These are phyloP conservation scores for Nephrotoma flavescens DNA, from an alignment of 2,888 invertebrate species.

Conservation along the genomic window DNA sequence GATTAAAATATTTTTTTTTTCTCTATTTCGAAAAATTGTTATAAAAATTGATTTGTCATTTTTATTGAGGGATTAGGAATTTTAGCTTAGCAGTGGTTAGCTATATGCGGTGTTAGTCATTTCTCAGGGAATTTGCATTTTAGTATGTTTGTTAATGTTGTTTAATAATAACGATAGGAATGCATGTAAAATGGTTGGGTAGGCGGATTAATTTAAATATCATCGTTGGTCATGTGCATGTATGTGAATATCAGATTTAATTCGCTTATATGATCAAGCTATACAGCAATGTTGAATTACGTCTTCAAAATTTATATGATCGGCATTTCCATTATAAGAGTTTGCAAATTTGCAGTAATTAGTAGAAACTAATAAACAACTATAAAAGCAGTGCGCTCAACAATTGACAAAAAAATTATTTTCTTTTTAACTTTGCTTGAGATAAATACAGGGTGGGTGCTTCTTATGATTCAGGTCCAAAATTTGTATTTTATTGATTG, in stretches of 20 bases:
- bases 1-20: neutral
- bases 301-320: too few species aligned
- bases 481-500: too few species aligned
- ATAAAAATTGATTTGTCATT: neutral
- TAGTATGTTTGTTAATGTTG: neutral
- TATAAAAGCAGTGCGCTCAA: too few species aligned
- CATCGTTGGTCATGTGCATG: neutral
- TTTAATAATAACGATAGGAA: neutral
- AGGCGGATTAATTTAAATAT: neutral
- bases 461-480: too few species aligned
- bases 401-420: too few species aligned
- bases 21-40: neutral
- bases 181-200: neutral
- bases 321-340: too few species aligned
- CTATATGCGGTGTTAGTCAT: neutral
- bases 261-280: neutral
- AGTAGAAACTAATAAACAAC: too few species aligned
- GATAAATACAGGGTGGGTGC: too few species aligned
- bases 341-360: too few species aligned
- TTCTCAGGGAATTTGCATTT: neutral
- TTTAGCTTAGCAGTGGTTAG: neutral
- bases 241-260: neutral
- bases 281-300: too few species aligned
- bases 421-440: too few species aligned
- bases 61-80: neutral